A percentile compares a stretch with the other conserved stretches of the same genome.
phyloP scores from a whole-genome alignment of 2,113 vertebrate genomes.

The Anarrhichthys ocellatus region DNA sequence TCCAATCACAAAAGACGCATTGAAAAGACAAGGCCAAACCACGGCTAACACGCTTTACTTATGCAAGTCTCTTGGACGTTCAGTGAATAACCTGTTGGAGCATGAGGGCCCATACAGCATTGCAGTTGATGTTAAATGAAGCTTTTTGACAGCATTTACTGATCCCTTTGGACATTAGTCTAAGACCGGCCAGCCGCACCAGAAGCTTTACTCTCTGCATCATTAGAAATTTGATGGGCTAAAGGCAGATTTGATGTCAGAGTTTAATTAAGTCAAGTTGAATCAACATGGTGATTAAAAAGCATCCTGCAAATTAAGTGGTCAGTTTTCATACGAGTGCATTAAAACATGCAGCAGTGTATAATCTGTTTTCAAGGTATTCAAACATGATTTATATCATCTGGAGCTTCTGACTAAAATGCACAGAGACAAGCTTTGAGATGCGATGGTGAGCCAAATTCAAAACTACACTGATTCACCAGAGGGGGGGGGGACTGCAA shows the following conservation, averaged over 20 bases:
- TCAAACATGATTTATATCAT: slow-evolving; percentile 32
- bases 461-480: slow-evolving; percentile 45
- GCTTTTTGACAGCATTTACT: slow-evolving; percentile 38
- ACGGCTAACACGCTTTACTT: neutral
- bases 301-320: slow-evolving; percentile 24
- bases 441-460: slow-evolving; percentile 32
- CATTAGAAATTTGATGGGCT: slow-evolving; percentile 29
- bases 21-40: neutral
- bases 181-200: neutral
- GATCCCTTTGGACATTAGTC: slow-evolving; percentile 42
- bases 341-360: neutral
- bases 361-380: slow-evolving; percentile 26
- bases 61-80: slow-evolving; percentile 12
- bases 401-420: slow-evolving; percentile 28
- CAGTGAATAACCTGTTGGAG: slow-evolving; percentile 27
- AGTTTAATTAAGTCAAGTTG: slow-evolving; percentile 33
- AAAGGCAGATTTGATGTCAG: slow-evolving; percentile 35
- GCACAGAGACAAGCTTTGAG: slow-evolving; percentile 17
- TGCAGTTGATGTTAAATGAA: slow-evolving; percentile 52
- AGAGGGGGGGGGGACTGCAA: slow-evolving; percentile 29
- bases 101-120: slow-evolving; percentile 26
- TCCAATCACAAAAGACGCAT: neutral
- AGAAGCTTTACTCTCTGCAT: slow-evolving; percentile 17
- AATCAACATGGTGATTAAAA: slow-evolving; percentile 56
- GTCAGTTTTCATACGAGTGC: slow-evolving; percentile 30